A percentile compares a stretch with the other conserved stretches of the same genome.
phyloP scores from a whole-genome alignment of 2,113 vertebrate genomes.

The Rissa tridactyla region DNA sequence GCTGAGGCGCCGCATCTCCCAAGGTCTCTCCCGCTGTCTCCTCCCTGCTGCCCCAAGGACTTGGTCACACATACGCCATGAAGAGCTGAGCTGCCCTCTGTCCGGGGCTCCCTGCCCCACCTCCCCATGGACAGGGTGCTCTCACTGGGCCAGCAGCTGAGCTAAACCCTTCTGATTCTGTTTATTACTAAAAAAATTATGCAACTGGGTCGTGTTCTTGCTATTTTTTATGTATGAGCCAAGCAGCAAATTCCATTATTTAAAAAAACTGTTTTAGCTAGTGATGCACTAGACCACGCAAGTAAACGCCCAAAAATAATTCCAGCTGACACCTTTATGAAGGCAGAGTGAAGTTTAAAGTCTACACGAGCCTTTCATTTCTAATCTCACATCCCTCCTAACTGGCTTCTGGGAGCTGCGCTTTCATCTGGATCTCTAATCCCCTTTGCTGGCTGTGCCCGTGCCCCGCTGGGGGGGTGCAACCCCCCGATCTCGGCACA shows the following conservation, averaged over 20 bases:
- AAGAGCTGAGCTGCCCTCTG: neutral
- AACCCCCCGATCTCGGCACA: fast-evolving
- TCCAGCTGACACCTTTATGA: constrained; percentile 65
- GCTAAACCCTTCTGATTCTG: constrained; percentile 43
- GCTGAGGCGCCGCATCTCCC: neutral
- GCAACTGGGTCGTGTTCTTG: constrained; percentile 62
- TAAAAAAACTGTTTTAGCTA: constrained; percentile 54
- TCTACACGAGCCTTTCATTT: constrained; percentile 25
- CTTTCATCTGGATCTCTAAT: neutral
- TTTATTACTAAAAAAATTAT: constrained; percentile 66
- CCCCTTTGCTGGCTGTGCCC: neutral
- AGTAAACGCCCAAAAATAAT: constrained; percentile 67
- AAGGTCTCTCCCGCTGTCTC: fast-evolving
- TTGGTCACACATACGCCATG: fast-evolving
- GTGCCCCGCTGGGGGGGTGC: fast-evolving
- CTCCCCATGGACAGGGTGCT: neutral
- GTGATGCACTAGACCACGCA: constrained; percentile 63
- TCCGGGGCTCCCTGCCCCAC: neutral
- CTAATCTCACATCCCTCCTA: neutral
- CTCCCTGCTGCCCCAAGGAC: fast-evolving
- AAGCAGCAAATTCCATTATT: constrained; percentile 63
- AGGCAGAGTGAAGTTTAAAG: constrained; percentile 49
- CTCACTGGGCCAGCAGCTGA: constrained; percentile 17
- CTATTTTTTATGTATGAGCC: constrained; percentile 65
- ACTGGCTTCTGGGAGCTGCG: neutral